Evolutionary conservation across 2,797 vertebrate genomes (phyloP), one percentile per base, ranked within the genome.

Genomic region (Menidia menidia): DNA sequence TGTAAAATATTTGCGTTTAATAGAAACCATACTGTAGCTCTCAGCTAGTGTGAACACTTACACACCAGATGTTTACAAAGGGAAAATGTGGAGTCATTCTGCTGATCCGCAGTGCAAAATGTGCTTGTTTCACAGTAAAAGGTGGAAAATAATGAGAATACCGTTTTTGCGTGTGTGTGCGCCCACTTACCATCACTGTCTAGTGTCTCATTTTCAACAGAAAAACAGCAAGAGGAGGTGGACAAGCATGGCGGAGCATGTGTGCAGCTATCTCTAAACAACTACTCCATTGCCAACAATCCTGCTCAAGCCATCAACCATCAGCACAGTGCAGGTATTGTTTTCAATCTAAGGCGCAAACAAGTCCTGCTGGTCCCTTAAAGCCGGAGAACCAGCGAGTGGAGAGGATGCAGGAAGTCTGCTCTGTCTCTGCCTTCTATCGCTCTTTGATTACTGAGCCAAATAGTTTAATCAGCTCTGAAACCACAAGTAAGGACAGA

Each of bases 391-490:
- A 72, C 58, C 83, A 62, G 59, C 66, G 68, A 48, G 68, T 48
- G 42, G 57, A 75, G 67, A 84, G 76, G 81, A 87, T 75, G 76
- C 88, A 86, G 82, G 87, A 90, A 89, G 85, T 88, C 85, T 77
- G 78, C 72, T 73, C 77, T 77, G 64, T 75, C 77, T 86, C 76
- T 67, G 57, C 61, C 74, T 77, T 78, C 76, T 75, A 68, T 77
- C 79, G 66, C 78, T 80, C 87, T 93, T 90, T 92, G 84, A 93
- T 91, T 90, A 65, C 85, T 25, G 71, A 70, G 87, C 88, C 82
- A 92, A 90, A 91, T 86, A 89, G 86, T 91, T 92, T 90, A 92
- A 93, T 93, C 88, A 77, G 81, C 63, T 84, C 76, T 90, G 63
- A 87, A 91, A 83, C 88, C 90, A 88, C 88, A 89, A 88, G 85